Evolutionary conservation across 2,113 vertebrate genomes (phyloP), one percentile per base, ranked within the genome.

Genomic region (Polyodon spathula): DNA sequence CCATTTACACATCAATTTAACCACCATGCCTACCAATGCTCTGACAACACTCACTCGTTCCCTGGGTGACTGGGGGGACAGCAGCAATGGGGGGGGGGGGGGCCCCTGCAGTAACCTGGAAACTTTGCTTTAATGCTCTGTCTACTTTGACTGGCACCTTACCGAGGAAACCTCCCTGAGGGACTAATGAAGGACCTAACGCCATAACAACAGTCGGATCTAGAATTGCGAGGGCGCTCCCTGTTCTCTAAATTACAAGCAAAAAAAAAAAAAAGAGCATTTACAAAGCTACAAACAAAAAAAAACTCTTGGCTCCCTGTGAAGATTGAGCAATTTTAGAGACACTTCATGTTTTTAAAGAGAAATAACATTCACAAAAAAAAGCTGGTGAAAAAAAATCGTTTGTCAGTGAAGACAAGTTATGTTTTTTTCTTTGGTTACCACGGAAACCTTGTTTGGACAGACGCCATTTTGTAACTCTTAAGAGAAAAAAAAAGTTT

Each of bases 121-220:
- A 74, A 77, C 76, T 89, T 80, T 80, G 80, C 76, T 64, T 8
- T 76, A 98, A 95, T 97, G 81, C 73, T 97, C 94, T 16, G 93
- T 95, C 76, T 90, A 93, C 9, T 95, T 98, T 72, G 95, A n/a
- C n/a, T n/a, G n/a, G n/a, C n/a, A 98, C 86, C 89, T 99, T 81
- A 95, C 93, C 73, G 97, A 97, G 89, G 96, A 98, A 84, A 99
- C 77, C 95, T 97, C 81, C 93, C 98, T 73, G 95, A 97, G 88
- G 95, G 94, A 78, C 87, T 99, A 27, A 99, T 99, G 96, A 99
- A 99, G 90, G 96, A 99, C 90, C 94, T 99, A 97, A 98, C 4
- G 95, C 95, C 84, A 98, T 98, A 85, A 99, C 96, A 4, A 92
- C 91, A 60, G 90, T 89, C 54, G 91, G 87, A 16, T 1, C n/a